Percentiles rank a stretch among this genome's conserved stretches.
These are phyloP conservation scores for Enoplolaimus lenunculus DNA, from an alignment of 2,888 invertebrate species.

Conservation along the genomic window DNA sequence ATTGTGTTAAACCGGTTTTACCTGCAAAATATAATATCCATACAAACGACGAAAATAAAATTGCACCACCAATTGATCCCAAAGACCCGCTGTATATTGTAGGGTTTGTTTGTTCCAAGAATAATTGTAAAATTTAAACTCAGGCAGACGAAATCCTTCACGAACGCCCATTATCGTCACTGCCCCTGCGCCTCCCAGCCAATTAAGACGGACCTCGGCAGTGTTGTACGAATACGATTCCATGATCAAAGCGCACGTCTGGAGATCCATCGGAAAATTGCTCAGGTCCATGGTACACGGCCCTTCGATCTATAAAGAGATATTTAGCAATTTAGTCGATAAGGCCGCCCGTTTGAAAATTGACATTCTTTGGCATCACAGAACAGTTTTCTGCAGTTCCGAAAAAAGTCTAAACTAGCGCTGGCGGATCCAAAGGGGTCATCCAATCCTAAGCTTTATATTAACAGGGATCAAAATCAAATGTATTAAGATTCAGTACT, in stretches of 20 bases:
- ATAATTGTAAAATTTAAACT: constrained; percentile 35
- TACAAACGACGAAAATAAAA: constrained; percentile 37
- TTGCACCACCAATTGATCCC: constrained; percentile 38
- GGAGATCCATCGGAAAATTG: constrained; percentile 38
- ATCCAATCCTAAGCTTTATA: too few relatives aligned
- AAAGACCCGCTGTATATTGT: constrained; percentile 37
- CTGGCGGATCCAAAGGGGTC: too few relatives aligned
- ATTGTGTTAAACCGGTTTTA: too few relatives aligned
- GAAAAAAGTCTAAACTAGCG: too few relatives aligned
- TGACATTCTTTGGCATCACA: too few relatives aligned
- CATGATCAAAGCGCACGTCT: constrained; percentile 36
- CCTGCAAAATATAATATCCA: constrained; percentile 40
- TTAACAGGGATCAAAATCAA: too few relatives aligned
- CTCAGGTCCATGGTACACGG: constrained; percentile 36
- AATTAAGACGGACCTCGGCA: constrained; percentile 38
- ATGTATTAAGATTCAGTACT: too few relatives aligned
- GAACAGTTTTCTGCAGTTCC: too few relatives aligned
- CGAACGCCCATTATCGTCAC: constrained; percentile 32
- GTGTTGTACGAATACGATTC: constrained; percentile 40
- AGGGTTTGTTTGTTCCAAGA: constrained; percentile 33
- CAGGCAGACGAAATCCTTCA: constrained; percentile 21
- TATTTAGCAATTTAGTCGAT: too few relatives aligned
- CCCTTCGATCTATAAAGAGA: constrained; percentile 25
- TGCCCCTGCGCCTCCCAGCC: constrained; percentile 35
- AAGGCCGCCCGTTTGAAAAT: too few relatives aligned